Conservation (phyloP, 2,888 invertebrate species). For the Schizaphis graminum region DNA sequence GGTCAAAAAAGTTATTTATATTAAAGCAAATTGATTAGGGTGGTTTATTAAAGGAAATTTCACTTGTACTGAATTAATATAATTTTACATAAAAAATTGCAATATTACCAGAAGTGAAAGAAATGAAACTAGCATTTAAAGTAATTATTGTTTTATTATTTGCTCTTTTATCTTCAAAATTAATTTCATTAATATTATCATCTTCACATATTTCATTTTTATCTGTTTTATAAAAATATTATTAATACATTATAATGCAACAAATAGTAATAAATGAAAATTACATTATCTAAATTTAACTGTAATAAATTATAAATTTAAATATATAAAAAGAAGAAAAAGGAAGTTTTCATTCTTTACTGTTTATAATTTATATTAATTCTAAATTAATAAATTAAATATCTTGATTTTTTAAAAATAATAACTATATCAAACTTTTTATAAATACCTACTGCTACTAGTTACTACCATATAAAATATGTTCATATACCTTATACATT, state of each 20-base stretch:
- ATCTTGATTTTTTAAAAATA: neutral
- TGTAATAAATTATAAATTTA: no score
- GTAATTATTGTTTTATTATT: constrained; percentile 23
- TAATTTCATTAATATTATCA: constrained; percentile 32
- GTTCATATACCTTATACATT: constrained; percentile 5
- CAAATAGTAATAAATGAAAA: no score
- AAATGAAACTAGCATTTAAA: neutral
- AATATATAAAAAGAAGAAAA: no score
- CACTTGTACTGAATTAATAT: constrained; percentile 1
- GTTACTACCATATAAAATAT: neutral
- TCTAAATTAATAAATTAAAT: constrained; percentile 13
- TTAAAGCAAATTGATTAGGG: constrained; percentile 14
- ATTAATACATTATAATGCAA: no score
- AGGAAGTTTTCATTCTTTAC: neutral
- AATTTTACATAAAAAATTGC: neutral
- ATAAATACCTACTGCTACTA: neutral
- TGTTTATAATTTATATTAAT: neutral
- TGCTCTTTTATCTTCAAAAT: constrained; percentile 27
- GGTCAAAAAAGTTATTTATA: constrained; percentile 18
- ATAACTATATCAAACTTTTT: neutral
- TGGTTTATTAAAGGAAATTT: constrained; percentile 3
- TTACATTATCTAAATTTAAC: no score
- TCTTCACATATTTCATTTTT: constrained; percentile 32
- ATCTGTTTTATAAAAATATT: constrained; percentile 6
- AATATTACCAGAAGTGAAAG: neutral